These are phyloP conservation scores for Tachina fera DNA, from an alignment of 2,888 invertebrate genomes.

Conservation along the genomic window DNA sequence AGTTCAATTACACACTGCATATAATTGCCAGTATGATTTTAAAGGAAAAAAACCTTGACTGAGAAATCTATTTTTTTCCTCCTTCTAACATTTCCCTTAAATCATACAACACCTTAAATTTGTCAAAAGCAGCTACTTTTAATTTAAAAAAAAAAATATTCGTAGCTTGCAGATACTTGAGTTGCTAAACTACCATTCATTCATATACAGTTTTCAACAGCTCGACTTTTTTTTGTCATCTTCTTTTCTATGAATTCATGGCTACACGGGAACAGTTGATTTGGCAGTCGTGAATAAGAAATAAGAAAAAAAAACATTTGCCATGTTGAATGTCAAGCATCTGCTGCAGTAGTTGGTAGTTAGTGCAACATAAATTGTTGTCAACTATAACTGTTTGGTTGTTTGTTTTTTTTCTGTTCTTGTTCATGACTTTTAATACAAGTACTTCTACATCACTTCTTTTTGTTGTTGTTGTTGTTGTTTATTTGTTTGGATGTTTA, in stretches of 20 bases:
- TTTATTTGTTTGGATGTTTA: slow-evolving; percentile 46
- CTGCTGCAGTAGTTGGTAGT: slow-evolving; percentile 41
- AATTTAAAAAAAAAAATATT: slow-evolving; percentile 5
- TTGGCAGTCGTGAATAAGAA: slow-evolving; percentile 29
- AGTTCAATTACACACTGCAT: not conserved
- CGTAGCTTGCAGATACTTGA: slow-evolving; percentile 9
- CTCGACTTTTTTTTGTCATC: not conserved
- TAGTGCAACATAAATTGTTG: slow-evolving; percentile 37
- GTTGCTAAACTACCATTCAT: slow-evolving; percentile 9
- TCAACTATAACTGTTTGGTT: slow-evolving; percentile 14
- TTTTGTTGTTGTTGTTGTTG: slow-evolving; percentile 1
- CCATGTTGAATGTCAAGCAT: slow-evolving; percentile 54
- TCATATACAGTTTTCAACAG: not conserved
- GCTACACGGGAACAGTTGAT: not conserved
- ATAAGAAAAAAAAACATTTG: slow-evolving; percentile 3
- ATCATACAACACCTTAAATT: not conserved
- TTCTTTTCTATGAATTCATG: slow-evolving; percentile 35
- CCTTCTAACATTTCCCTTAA: not conserved
- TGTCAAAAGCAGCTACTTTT: slow-evolving; percentile 7
- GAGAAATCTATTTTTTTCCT: too few relatives aligned
- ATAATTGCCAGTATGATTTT: too few relatives aligned
- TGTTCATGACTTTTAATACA: not conserved
- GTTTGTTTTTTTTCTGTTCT: not conserved
- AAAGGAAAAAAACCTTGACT: too few relatives aligned
- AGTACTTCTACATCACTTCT: not conserved